Evolutionary conservation across 2,888 invertebrate genomes (phyloP).

Genomic region (Myathropa florea): DNA sequence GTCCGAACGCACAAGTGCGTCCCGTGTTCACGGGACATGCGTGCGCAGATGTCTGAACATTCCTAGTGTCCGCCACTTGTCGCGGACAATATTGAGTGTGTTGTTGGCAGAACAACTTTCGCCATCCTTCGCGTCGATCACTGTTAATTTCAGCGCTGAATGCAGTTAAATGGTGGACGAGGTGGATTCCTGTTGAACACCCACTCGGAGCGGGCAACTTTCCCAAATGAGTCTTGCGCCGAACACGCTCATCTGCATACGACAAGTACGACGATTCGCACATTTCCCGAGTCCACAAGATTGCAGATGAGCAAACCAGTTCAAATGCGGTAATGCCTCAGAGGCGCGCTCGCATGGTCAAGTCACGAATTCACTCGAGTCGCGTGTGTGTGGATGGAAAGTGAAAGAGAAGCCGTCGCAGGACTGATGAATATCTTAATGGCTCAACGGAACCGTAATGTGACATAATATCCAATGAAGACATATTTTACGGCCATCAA

Average conservation of each 20-base stretch:
- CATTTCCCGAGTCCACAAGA: neutral
- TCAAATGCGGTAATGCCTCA: constrained; percentile 19
- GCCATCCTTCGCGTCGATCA: neutral
- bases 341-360: constrained; percentile 12
- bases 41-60: neutral
- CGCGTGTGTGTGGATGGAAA: constrained; percentile 41
- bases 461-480: constrained; percentile 54
- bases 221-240: neutral
- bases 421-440: constrained; percentile 48
- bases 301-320: constrained; percentile 54
- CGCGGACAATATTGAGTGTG: neutral
- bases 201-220: constrained; percentile 31
- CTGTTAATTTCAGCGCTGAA: constrained; percentile 10
- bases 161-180: constrained; percentile 12
- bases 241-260: neutral
- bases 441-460: constrained; percentile 41
- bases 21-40: neutral
- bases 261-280: neutral
- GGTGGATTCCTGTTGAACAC: constrained; percentile 26
- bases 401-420: constrained; percentile 36
- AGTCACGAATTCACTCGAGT: constrained; percentile 49
- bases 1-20: neutral
- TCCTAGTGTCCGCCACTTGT: too few species aligned
- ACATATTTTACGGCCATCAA: constrained; percentile 33
- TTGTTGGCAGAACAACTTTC: constrained; percentile 18